Percentiles rank a stretch among this genome's conserved stretches.
Conservation (phyloP, 64 coral and sea anemone genomes). For the Trachythela sp. region DNA sequence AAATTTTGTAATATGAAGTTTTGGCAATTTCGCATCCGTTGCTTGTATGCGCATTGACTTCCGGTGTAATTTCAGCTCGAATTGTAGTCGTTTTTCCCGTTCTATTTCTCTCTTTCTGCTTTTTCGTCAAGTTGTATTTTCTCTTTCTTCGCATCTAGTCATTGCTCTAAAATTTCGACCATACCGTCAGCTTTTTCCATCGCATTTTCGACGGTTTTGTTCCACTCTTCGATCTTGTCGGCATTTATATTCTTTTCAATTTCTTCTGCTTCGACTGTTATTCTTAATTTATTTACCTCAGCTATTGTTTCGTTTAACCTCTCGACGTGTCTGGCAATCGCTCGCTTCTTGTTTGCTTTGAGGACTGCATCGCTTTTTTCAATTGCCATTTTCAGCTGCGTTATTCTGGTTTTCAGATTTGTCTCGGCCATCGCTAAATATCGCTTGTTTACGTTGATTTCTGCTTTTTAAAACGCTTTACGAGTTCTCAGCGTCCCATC, state of each 20-base stretch:
- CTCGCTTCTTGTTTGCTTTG: neutral
- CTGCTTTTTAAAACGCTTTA: too few species aligned
- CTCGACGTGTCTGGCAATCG: neutral
- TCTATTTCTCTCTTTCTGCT: neutral
- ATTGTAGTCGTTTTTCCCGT: constrained; percentile 43
- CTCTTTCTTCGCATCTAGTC: neutral
- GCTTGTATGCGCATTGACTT: too few species aligned
- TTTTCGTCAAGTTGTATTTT: neutral
- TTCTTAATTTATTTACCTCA: constrained; percentile 15
- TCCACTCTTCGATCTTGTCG: constrained; percentile 36
- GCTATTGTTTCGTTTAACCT: constrained; percentile 7
- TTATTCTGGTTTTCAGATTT: too few species aligned
- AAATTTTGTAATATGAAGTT: neutral
- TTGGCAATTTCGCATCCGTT: neutral
- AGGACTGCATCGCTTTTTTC: constrained; percentile 17
- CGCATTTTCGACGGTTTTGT: neutral
- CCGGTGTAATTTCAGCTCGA: constrained; percentile 46
- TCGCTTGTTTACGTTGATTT: too few species aligned
- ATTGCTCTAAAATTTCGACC: constrained; percentile 20
- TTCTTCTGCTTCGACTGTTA: constrained; percentile 20
- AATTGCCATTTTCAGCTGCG: neutral
- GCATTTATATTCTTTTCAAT: neutral
- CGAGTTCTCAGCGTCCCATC: too few species aligned
- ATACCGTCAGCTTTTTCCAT: constrained; percentile 25
- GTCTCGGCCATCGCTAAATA: too few species aligned